phyloP scores from a whole-genome alignment of 2,888 invertebrate species.

The Nomada lathburiana region DNA sequence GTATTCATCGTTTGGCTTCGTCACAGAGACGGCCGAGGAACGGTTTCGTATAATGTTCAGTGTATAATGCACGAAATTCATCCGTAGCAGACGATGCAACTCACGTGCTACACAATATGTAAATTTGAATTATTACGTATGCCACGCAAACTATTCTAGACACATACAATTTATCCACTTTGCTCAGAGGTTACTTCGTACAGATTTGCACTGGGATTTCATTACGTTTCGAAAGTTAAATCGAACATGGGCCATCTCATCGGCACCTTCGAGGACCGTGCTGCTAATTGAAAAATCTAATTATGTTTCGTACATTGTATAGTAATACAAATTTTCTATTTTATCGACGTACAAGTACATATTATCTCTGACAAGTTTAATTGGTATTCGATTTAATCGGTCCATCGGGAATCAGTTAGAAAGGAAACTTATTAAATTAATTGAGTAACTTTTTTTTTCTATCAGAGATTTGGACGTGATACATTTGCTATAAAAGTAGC shows the following conservation, averaged over 20 bases:
- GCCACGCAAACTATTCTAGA: slow-evolving; percentile 11
- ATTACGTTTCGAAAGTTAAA: slow-evolving; percentile 13
- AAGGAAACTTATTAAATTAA: no score
- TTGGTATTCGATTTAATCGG: no score
- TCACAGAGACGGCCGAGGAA: not conserved
- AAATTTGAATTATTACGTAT: slow-evolving; percentile 55
- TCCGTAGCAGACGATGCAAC: slow-evolving; percentile 3
- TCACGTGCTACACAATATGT: slow-evolving; percentile 30
- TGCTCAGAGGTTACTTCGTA: slow-evolving; percentile 17
- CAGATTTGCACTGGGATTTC: slow-evolving; percentile 13
- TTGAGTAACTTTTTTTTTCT: no score
- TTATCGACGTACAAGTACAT: no score
- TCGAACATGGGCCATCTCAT: slow-evolving; percentile 1
- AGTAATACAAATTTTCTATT: no score
- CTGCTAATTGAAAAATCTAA: not conserved
- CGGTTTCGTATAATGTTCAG: slow-evolving; percentile 8
- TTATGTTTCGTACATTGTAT: no score
- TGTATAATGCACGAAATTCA: not conserved
- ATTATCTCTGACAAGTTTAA: no score
- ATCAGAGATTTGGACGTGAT: no score
- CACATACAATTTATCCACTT: slow-evolving; percentile 13
- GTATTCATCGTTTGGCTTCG: not conserved
- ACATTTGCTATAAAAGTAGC: no score
- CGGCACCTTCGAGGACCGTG: not conserved
- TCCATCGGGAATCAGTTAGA: no score